Conservation (phyloP, 2,888 invertebrate genomes). For the Erebia ligea region DNA sequence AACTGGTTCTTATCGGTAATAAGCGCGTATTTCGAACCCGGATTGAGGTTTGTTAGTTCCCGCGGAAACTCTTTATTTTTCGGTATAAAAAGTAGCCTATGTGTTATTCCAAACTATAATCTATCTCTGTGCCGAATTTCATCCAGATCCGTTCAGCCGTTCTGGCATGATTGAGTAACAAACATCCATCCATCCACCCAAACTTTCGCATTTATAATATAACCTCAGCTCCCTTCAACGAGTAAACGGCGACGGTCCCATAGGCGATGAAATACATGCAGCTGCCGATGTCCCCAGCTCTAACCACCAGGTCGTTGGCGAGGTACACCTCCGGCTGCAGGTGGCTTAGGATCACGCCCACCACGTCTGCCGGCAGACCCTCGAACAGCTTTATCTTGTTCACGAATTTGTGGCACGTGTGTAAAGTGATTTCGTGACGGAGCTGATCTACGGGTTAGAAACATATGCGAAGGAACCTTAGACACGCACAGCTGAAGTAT, state of each 20-base stretch:
- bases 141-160: too few species aligned
- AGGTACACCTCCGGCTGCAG: slow-evolving; percentile 83
- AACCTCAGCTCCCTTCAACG: slow-evolving; percentile 83
- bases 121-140: too few species aligned
- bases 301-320: slow-evolving; percentile 83
- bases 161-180: too few species aligned
- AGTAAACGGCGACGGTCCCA: slow-evolving; percentile 85
- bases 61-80: too few species aligned
- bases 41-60: too few species aligned
- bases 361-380: slow-evolving; percentile 68
- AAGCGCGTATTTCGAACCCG: too few species aligned
- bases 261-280: slow-evolving; percentile 86
- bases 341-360: slow-evolving; percentile 80
- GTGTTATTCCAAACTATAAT: too few species aligned
- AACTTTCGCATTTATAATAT: too few species aligned
- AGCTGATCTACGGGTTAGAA: slow-evolving; percentile 61
- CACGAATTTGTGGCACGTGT: slow-evolving; percentile 81
- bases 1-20: too few species aligned
- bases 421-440: slow-evolving; percentile 79
- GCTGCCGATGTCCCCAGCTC: slow-evolving; percentile 82
- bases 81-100: too few species aligned
- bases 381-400: slow-evolving; percentile 82
- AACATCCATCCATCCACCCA: too few species aligned
- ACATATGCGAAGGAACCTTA: background rate
- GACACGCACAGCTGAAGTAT: too few species aligned